Conservation (phyloP, 2,888 invertebrate genomes). For the Heteromyza rotundicornis region DNA sequence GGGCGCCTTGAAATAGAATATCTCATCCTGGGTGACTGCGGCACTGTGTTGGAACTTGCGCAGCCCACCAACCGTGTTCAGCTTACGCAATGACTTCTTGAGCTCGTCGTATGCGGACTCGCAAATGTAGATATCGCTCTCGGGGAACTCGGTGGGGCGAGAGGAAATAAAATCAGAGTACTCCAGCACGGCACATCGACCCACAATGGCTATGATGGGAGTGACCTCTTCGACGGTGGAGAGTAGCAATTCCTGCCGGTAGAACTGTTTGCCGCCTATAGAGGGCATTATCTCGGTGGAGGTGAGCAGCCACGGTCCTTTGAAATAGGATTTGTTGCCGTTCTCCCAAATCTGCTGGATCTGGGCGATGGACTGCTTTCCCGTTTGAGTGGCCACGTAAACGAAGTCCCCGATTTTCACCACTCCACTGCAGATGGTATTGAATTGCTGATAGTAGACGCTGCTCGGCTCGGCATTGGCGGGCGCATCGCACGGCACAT, state of each 20-base stretch:
- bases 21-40: slow-evolving; percentile 91
- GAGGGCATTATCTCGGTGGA: slow-evolving; percentile 83
- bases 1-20: slow-evolving; percentile 76
- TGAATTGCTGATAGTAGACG: slow-evolving; percentile 92
- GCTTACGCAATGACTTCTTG: slow-evolving; percentile 74
- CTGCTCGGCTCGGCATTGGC: slow-evolving; percentile 76
- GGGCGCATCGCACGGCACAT: slow-evolving; percentile 73
- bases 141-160: slow-evolving; percentile 92
- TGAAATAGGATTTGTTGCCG: slow-evolving; percentile 89
- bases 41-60: slow-evolving; percentile 83
- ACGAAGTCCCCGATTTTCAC: slow-evolving; percentile 94
- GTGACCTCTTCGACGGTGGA: slow-evolving; percentile 91
- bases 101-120: slow-evolving; percentile 91
- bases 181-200: slow-evolving; percentile 89
- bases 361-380: slow-evolving; percentile 89
- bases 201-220: slow-evolving; percentile 88
- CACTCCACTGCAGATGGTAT: slow-evolving; percentile 80
- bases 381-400: slow-evolving; percentile 89
- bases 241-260: slow-evolving; percentile 90
- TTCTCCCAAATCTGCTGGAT: slow-evolving; percentile 96
- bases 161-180: slow-evolving; percentile 88
- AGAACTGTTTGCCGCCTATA: slow-evolving; percentile 80
- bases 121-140: slow-evolving; percentile 91
- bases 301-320: slow-evolving; percentile 91
- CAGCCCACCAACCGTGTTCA: slow-evolving; percentile 70